These are phyloP conservation scores for Crepidodera aurea DNA, from an alignment of 2,888 invertebrate species.

Conservation along the genomic window DNA sequence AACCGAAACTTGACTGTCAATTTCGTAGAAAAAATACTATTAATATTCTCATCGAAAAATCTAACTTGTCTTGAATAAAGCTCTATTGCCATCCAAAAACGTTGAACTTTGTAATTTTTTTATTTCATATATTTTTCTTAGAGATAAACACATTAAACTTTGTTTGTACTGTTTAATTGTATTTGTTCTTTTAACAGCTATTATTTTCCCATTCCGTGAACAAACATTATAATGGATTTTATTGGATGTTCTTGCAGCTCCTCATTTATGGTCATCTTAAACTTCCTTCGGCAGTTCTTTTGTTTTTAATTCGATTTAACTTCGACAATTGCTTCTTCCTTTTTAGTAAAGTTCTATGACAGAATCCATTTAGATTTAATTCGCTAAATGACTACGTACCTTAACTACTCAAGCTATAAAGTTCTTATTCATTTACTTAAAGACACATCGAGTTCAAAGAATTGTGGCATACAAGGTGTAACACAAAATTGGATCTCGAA, in stretches of 20 bases:
- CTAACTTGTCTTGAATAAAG: no score
- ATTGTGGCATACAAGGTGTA: no score
- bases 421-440: background rate
- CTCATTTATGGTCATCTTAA: slow-evolving; percentile 11
- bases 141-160: background rate
- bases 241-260: background rate
- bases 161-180: background rate
- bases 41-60: no score
- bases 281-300: slow-evolving; percentile 10
- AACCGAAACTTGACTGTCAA: no score
- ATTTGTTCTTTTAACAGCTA: slow-evolving; percentile 1
- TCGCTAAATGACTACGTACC: background rate
- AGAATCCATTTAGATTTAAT: slow-evolving; percentile 3
- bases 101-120: no score
- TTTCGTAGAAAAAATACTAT: no score
- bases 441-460: no score
- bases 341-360: slow-evolving; percentile 10
- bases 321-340: slow-evolving; percentile 11
- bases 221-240: slow-evolving; percentile 10
- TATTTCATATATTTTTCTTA: no score
- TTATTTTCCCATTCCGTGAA: background rate
- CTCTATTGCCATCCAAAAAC: no score
- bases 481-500: no score
- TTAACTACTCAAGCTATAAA: background rate
- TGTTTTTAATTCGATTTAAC: slow-evolving; percentile 18